Evolutionary conservation across 2,113 vertebrate genomes (phyloP).

Genomic region (Xiphias gladius): DNA sequence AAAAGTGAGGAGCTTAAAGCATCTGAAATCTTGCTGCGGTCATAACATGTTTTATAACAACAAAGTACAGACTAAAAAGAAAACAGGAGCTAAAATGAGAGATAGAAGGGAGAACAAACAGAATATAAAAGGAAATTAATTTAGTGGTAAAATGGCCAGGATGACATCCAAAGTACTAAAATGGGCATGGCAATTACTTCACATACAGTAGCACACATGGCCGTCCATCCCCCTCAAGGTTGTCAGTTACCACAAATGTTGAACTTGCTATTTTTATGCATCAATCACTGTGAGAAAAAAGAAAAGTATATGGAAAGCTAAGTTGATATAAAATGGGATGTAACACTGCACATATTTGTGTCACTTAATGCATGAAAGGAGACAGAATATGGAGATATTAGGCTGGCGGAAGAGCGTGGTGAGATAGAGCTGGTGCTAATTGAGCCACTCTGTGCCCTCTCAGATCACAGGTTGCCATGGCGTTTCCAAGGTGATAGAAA

Average conservation of each 20-base stretch:
- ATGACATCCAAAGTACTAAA: constrained; percentile 24
- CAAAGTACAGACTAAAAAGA: background rate
- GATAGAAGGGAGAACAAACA: background rate
- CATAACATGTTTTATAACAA: background rate
- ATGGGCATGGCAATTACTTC: constrained; percentile 7
- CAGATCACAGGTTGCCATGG: constrained; percentile 81
- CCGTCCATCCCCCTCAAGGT: constrained; percentile 8
- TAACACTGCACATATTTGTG: constrained; percentile 68
- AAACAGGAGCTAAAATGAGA: background rate
- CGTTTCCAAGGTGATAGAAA: constrained; percentile 78
- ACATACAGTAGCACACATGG: constrained; percentile 13
- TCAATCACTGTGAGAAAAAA: constrained; percentile 23
- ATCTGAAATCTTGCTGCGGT: background rate
- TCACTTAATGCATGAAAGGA: constrained; percentile 65
- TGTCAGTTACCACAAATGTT: constrained; percentile 3
- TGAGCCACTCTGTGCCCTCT: constrained; percentile 79
- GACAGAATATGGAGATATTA: constrained; percentile 68
- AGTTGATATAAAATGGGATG: constrained; percentile 63
- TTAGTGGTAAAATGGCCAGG: constrained; percentile 11
- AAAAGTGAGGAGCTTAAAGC: background rate
- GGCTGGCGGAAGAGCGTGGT: constrained; percentile 51
- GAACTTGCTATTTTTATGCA: constrained; percentile 18
- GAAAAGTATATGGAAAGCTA: constrained; percentile 24
- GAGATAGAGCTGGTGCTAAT: constrained; percentile 76
- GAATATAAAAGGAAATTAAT: constrained; percentile 1